These are phyloP conservation scores for Neoarius graeffei DNA, from an alignment of 2,113 vertebrate genomes.

Conservation along the genomic window DNA sequence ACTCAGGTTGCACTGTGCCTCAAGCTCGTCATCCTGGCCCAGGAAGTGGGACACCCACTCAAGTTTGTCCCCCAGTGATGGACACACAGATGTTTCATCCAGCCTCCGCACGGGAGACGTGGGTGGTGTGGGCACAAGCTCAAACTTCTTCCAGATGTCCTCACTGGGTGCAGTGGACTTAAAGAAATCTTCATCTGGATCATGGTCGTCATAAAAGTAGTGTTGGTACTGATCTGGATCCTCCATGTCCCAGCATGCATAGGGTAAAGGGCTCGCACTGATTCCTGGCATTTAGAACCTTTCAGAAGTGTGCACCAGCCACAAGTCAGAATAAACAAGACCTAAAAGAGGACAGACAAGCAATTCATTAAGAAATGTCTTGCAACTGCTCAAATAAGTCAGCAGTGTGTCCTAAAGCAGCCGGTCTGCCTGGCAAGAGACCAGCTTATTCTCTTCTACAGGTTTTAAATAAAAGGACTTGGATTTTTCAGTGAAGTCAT, in stretches of 20 bases:
- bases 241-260: constrained; percentile 85
- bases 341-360: constrained; percentile 11
- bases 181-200: constrained; percentile 87
- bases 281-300: constrained; percentile 68
- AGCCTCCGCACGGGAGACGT: constrained; percentile 77
- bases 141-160: constrained; percentile 98
- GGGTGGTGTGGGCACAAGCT: constrained; percentile 90
- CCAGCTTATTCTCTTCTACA: background rate
- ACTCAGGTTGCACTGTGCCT: constrained; percentile 79
- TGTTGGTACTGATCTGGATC: constrained; percentile 88
- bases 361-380: background rate
- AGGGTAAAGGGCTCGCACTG: constrained; percentile 61
- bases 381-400: background rate
- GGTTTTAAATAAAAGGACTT: background rate
- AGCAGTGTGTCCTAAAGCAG: background rate
- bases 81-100: constrained; percentile 67
- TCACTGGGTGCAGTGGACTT: constrained; percentile 92
- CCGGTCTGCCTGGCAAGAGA: background rate
- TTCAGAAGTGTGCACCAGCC: background rate
- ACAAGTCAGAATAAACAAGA: constrained; percentile 38
- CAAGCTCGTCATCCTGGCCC: constrained; percentile 83
- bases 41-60: constrained; percentile 80
- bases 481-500: background rate
- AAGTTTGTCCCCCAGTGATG: constrained; percentile 75
- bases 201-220: constrained; percentile 90